Base-by-base conservation (phyloP, 2,113 vertebrate species). In the Tyrannus savana region DNA sequence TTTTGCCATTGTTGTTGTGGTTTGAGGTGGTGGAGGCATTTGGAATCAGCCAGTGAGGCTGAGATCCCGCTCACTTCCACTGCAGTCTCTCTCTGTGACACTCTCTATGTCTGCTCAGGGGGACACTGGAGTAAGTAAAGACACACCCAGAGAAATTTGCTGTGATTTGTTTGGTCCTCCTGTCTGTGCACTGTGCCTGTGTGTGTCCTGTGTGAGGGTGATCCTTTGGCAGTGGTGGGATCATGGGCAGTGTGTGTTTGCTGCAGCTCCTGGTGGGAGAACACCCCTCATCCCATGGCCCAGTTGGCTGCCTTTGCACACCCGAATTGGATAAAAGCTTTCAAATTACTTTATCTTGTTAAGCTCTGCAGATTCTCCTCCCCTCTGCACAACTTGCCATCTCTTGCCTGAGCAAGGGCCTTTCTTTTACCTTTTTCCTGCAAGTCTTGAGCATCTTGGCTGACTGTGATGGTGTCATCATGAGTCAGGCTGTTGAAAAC, bases 401-500 rank as follows among this genome's bases (percentile, higher is more conserved):
- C 83, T 76, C 72, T 56, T 17, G 18, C 77, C 6, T 17, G 47
- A 84, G 31, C 46, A 49, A 39, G 21, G 27, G 12, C 64, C 74
- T 93, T 84, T 62, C 12, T 92, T 90, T 80, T 92, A 37, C 59
- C 59, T 74, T 88, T 91, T 90, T 84, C 68, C 76, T 80, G 72
- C 14, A 55, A 80, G 67, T 74, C 56, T 74, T 19, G 53, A 76
- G 63, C 78, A 53, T 68, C 62, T 93, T 93, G 90, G 41, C 72
- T 90, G 84, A 1, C 76, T 53, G 37, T 46, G 73, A 22, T 89
- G 86, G 62, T 89, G 62, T 89, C 86, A 89, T 41, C 46, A 4
- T 71, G 52, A 93, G 53, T 90, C 80, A 94, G 80, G 69, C 69
- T 78, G 68, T 11, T 92, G 90, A 94, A 87, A 92, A 53, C 53